Percentiles rank a stretch among this genome's conserved stretches.
Conservation (phyloP, 2,888 invertebrate genomes). For the Cepaea hortensis region DNA sequence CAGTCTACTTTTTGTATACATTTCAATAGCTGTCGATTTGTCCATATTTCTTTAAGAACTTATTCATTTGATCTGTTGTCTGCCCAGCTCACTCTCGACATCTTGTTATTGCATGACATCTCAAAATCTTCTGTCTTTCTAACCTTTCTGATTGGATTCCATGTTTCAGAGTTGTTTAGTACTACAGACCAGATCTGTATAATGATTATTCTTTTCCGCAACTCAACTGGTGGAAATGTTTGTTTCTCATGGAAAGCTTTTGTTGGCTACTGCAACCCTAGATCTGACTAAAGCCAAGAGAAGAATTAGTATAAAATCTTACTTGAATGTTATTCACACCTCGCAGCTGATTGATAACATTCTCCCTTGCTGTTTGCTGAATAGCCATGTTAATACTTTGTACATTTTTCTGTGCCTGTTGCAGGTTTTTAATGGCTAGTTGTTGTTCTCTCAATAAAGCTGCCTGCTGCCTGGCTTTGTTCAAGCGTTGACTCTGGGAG, state of each 20-base stretch:
- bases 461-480: slow-evolving; percentile 31
- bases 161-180: no score
- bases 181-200: no score
- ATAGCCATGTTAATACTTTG: slow-evolving; percentile 34
- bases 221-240: not conserved
- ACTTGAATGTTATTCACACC: slow-evolving; percentile 24
- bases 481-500: slow-evolving; percentile 12
- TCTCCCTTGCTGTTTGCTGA: slow-evolving; percentile 35
- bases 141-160: no score
- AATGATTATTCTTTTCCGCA: no score
- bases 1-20: no score
- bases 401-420: slow-evolving; percentile 39
- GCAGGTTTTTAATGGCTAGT: slow-evolving; percentile 36
- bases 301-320: not conserved
- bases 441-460: slow-evolving; percentile 37
- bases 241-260: not conserved
- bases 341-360: slow-evolving; percentile 31
- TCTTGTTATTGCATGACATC: no score
- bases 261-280: not conserved
- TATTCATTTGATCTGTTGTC: no score
- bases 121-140: no score
- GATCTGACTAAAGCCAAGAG: not conserved
- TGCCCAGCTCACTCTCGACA: no score
- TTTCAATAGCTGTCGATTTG: no score
- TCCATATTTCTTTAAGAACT: no score